A percentile compares a stretch with the other conserved stretches of the same genome.
Evolutionary conservation across 2,113 vertebrate genomes (phyloP).

Genomic region (Mesocricetus auratus): DNA sequence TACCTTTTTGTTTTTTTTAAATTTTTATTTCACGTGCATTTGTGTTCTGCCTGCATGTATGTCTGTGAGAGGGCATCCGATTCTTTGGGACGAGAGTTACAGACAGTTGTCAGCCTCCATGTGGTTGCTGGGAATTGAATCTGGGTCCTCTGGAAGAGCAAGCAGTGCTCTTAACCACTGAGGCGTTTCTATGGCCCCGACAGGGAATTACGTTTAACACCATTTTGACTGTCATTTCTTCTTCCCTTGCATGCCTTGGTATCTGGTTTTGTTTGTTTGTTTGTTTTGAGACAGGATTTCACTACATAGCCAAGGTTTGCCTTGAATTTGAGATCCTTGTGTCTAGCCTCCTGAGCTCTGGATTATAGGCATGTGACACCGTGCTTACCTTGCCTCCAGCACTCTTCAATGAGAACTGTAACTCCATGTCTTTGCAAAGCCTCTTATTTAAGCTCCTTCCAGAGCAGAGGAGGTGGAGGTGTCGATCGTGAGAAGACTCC

Average conservation of each 20-base stretch:
- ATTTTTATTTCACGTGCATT: not conserved
- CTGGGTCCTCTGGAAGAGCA: not conserved
- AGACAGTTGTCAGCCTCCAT: not conserved
- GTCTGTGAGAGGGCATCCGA: not conserved
- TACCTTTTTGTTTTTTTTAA: not conserved
- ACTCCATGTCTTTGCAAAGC: not conserved
- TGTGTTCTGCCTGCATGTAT: not conserved
- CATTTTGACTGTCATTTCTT: not conserved
- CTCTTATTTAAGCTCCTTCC: not conserved
- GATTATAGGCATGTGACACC: not conserved
- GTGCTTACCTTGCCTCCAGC: not conserved
- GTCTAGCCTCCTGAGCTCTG: not conserved
- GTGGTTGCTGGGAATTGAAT: not conserved
- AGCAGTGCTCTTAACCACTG: not conserved
- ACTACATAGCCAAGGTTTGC: not conserved
- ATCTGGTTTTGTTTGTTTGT: not conserved
- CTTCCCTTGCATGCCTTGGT: not conserved
- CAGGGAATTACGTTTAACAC: not conserved
- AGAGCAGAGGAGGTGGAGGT: not conserved
- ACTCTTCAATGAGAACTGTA: not conserved
- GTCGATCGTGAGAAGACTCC: not conserved
- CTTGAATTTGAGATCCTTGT: not conserved
- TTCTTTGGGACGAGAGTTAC: not conserved
- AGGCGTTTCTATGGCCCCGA: not conserved
- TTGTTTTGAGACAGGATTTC: not conserved